Percentiles rank a stretch among this genome's conserved stretches.
These are phyloP conservation scores for Balearica regulorum DNA, from an alignment of 2,797 vertebrate genomes.

Conservation along the genomic window DNA sequence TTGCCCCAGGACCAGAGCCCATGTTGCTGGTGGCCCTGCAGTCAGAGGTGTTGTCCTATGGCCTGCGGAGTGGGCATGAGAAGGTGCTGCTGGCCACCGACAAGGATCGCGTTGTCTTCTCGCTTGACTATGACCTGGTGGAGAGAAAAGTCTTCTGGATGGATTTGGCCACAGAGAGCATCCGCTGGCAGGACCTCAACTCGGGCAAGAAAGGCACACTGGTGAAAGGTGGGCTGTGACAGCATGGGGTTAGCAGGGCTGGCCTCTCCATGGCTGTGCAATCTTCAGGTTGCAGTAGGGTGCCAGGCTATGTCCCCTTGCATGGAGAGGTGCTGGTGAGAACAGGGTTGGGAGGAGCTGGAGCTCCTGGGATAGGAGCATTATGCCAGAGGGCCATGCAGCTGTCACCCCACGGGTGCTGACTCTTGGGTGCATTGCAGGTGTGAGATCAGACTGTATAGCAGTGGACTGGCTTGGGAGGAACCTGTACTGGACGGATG, in stretches of 20 bases:
- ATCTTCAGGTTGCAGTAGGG: background rate
- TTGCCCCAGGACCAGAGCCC: constrained; percentile 78
- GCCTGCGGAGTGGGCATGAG: constrained; percentile 76
- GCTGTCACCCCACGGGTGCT: background rate
- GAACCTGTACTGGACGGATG: constrained; percentile 92
- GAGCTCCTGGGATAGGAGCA: background rate
- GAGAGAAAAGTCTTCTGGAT: constrained; percentile 87
- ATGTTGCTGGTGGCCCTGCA: constrained; percentile 83
- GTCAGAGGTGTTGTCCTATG: constrained; percentile 80
- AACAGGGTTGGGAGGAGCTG: background rate
- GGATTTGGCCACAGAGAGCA: constrained; percentile 84
- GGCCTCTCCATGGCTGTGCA: background rate
- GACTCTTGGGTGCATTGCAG: constrained; percentile 63
- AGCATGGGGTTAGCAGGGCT: fast-evolving
- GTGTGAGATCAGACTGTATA: constrained; percentile 85
- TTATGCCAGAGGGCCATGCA: background rate
- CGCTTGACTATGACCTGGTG: constrained; percentile 84
- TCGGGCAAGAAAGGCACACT: constrained; percentile 77
- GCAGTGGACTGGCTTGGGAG: constrained; percentile 89
- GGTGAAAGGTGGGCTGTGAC: constrained; percentile 81
- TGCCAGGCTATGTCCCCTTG: background rate
- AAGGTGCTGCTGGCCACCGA: constrained; percentile 72
- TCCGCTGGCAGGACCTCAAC: constrained; percentile 82
- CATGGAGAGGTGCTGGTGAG: background rate
- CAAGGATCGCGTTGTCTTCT: constrained; percentile 81